Conservation (phyloP, 2,113 vertebrate species). For the Larimichthys polyactis region DNA sequence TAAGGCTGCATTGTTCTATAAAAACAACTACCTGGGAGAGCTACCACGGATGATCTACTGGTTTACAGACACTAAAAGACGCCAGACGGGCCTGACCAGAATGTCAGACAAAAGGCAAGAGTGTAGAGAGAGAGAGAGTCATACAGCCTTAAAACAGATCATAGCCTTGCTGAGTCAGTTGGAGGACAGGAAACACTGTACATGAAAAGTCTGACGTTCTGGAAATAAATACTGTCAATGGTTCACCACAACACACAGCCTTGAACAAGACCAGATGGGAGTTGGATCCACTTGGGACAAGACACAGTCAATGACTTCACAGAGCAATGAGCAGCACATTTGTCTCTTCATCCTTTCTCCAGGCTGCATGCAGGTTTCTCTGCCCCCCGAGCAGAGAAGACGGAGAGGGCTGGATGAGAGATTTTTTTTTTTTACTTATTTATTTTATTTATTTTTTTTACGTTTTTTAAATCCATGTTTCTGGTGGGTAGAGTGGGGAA, state of each 20-base stretch:
- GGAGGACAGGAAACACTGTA: slow-evolving; percentile 61
- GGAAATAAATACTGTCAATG: slow-evolving; percentile 72
- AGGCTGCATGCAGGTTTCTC: slow-evolving; percentile 80
- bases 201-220: slow-evolving; percentile 19
- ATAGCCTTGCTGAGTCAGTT: slow-evolving; percentile 42
- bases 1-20: slow-evolving; percentile 64
- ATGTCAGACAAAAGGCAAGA: slow-evolving; percentile 70
- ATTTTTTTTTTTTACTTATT: slow-evolving; percentile 1
- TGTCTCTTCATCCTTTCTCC: slow-evolving; percentile 69
- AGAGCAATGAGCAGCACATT: slow-evolving; percentile 68
- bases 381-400: slow-evolving; percentile 55
- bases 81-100: slow-evolving; percentile 40
- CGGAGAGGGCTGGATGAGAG: slow-evolving; percentile 55
- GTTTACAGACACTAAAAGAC: slow-evolving; percentile 41
- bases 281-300: slow-evolving; percentile 56
- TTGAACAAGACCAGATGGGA: slow-evolving; percentile 52
- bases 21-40: slow-evolving; percentile 50
- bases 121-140: slow-evolving; percentile 52
- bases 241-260: slow-evolving; percentile 63
- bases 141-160: slow-evolving; percentile 52
- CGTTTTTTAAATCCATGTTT: slow-evolving; percentile 54
- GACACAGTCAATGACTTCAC: slow-evolving; percentile 65
- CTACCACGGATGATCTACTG: slow-evolving; percentile 36
- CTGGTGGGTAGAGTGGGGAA: slow-evolving; percentile 57
- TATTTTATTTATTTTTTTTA: slow-evolving; percentile 1